Conservation (phyloP, 1,140 invertebrate genomes). For the Drosophila micromelanica region DNA sequence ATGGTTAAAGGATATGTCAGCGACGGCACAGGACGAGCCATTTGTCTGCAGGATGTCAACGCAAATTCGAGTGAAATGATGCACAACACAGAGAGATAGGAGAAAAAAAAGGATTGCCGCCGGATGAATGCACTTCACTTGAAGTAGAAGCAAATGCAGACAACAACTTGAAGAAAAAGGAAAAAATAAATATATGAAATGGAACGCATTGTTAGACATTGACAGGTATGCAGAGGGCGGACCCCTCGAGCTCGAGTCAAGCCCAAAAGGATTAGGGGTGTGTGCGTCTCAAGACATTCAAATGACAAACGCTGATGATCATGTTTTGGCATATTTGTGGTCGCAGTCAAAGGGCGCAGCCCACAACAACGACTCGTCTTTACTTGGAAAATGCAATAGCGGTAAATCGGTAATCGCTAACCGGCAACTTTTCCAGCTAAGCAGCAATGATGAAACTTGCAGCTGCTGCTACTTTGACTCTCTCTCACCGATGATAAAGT, state of each 20-base stretch:
- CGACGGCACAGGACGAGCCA: slow-evolving; percentile 30
- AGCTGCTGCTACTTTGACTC: slow-evolving; percentile 30
- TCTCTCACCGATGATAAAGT: slow-evolving; percentile 52
- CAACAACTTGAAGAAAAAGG: slow-evolving; percentile 20
- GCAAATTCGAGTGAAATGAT: slow-evolving; percentile 79
- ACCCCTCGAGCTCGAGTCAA: slow-evolving; percentile 53
- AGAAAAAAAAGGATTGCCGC: slow-evolving; percentile 73
- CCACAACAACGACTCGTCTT: slow-evolving; percentile 12
- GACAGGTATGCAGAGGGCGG: slow-evolving; percentile 48
- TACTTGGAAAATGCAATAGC: slow-evolving; percentile 56
- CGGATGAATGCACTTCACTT: slow-evolving; percentile 82
- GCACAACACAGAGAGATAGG: slow-evolving; percentile 58
- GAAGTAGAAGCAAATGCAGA: slow-evolving; percentile 63
- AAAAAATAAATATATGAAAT: slow-evolving; percentile 22
- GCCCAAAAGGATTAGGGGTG: slow-evolving; percentile 67
- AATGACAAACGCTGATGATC: slow-evolving; percentile 60
- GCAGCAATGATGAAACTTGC: slow-evolving; percentile 24
- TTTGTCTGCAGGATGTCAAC: slow-evolving; percentile 72
- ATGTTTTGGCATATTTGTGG: slow-evolving; percentile 80
- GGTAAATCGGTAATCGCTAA: slow-evolving; percentile 41
- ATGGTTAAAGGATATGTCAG: slow-evolving; percentile 81
- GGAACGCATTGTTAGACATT: slow-evolving; percentile 66
- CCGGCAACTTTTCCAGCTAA: slow-evolving; percentile 54
- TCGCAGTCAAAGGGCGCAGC: slow-evolving; percentile 42
- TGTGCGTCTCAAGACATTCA: slow-evolving; percentile 31